Evolutionary conservation across 2,888 invertebrate species (phyloP), one percentile per base, ranked within the genome.

Genomic region (Trypoxylon attenuatum): DNA sequence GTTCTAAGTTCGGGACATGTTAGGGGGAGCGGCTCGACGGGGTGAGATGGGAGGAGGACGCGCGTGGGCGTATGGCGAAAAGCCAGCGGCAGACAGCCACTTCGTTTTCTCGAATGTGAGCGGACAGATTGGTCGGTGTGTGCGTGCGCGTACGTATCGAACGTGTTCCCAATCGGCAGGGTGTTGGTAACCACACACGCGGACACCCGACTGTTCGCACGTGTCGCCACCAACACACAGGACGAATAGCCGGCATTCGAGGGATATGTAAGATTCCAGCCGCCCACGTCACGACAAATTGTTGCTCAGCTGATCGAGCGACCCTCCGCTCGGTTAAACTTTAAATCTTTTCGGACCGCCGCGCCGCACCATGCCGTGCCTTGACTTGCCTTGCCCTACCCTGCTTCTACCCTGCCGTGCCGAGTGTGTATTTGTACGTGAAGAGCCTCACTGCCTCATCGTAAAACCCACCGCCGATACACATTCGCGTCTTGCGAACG

Each of bases 41-140:
- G 19, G 33, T 39, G 15, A 13, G 6, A 22, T 33, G 16, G 42
- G 13, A 33, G 21, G 39, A 15, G 18, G 54, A 23, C 42, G 25
- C 38, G 78, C 69, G 78, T 78, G 76, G 77, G 78, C 69, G 78
- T 68, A 74, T 78, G 78, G 79, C 78, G 76, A 74, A 78, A 72
- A 78, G 78, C 74, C 79, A 78, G 55, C 69, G 69, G 33, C 73
- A 69, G 71, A 71, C 77, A 74, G 64, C 71, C 73, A 63, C 77
- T 73, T 65, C 68, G 75, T 74, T 77, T 77, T 65, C 69, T 69
- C 61, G 39, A 60, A 69, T 51, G 54, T 69, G 57, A 50, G 23
- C 65, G 60, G 73, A 72, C 74, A 73, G 69, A 74, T 72, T 73
- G 76, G 39, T 58, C 49, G 46, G 38, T 66, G 39, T 51, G 49